These are phyloP conservation scores for Leptinotarsa defecta DNA, from an alignment of 1,140 invertebrate genomes.

Conservation along the genomic window DNA sequence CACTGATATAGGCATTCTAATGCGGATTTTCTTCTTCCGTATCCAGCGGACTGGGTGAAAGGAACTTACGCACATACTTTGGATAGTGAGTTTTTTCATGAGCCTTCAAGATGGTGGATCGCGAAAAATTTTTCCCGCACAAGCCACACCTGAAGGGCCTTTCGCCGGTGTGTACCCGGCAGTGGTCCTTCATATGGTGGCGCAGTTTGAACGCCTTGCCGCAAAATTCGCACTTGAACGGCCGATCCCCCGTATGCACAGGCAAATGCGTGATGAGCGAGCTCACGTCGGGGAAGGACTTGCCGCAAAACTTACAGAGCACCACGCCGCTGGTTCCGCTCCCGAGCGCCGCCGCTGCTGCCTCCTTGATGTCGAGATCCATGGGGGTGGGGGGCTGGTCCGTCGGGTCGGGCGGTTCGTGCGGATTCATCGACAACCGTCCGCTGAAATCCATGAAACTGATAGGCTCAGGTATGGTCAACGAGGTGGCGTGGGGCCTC, in stretches of 20 bases:
- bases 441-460: constrained; percentile 52
- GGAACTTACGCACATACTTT: constrained; percentile 84
- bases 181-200: constrained; percentile 92
- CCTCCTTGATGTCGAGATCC: constrained; percentile 58
- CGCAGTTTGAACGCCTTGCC: constrained; percentile 87
- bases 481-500: constrained; percentile 44
- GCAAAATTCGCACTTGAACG: constrained; percentile 90
- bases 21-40: constrained; percentile 78
- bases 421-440: constrained; percentile 58
- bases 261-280: constrained; percentile 83
- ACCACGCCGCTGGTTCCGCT: constrained; percentile 71
- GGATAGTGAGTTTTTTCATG: constrained; percentile 92
- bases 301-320: constrained; percentile 87
- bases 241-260: constrained; percentile 84
- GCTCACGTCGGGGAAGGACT: constrained; percentile 85
- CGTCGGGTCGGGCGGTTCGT: constrained; percentile 60
- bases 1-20: constrained; percentile 36
- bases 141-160: constrained; percentile 84
- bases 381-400: constrained; percentile 59
- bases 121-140: constrained; percentile 88
- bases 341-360: constrained; percentile 51
- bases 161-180: constrained; percentile 88
- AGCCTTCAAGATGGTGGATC: constrained; percentile 86
- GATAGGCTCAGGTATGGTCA: constrained; percentile 48
- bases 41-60: constrained; percentile 82